Percentiles rank a stretch among this genome's conserved stretches.
Evolutionary conservation across 2,888 invertebrate species (phyloP).

Genomic region (Argyresthia goedartella): DNA sequence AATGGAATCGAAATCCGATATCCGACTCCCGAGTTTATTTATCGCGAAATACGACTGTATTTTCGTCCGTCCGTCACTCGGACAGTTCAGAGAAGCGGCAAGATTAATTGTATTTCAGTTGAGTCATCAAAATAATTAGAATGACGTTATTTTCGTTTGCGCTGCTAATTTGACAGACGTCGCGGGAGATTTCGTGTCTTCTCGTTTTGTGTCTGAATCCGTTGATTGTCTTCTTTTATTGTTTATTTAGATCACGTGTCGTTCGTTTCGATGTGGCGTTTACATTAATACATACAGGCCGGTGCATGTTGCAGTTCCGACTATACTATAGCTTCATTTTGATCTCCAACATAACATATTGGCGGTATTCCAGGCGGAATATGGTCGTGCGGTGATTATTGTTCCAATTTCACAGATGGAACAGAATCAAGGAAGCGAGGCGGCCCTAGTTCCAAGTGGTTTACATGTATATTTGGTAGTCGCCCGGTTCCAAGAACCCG

Average conservation of each 20-base stretch:
- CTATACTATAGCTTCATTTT: constrained; percentile 39
- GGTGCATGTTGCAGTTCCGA: constrained; percentile 8
- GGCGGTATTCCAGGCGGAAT: constrained; percentile 47
- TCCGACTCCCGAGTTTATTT: constrained; percentile 60
- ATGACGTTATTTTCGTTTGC: constrained; percentile 69
- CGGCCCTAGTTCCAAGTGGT: constrained; percentile 40
- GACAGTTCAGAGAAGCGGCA: constrained; percentile 69
- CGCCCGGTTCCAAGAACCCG: constrained; percentile 48
- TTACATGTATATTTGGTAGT: constrained; percentile 64
- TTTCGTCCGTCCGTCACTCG: constrained; percentile 65
- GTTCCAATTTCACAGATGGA: constrained; percentile 27
- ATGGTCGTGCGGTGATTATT: constrained; percentile 33
- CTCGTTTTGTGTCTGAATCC: constrained; percentile 47
- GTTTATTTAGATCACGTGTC: constrained; percentile 28
- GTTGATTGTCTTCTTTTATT: constrained; percentile 55
- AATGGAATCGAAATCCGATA: constrained; percentile 69
- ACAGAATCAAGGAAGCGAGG: constrained; percentile 40
- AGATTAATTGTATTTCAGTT: constrained; percentile 71
- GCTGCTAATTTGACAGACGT: constrained; percentile 71
- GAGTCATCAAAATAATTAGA: constrained; percentile 72
- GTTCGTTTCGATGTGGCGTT: constrained; percentile 19
- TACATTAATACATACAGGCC: constrained; percentile 6
- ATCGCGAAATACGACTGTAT: constrained; percentile 69
- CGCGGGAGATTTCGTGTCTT: constrained; percentile 64
- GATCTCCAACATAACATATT: constrained; percentile 27